These are phyloP conservation scores for Ramphastos sulfuratus DNA, from an alignment of 2,113 vertebrate genomes.

Conservation along the genomic window DNA sequence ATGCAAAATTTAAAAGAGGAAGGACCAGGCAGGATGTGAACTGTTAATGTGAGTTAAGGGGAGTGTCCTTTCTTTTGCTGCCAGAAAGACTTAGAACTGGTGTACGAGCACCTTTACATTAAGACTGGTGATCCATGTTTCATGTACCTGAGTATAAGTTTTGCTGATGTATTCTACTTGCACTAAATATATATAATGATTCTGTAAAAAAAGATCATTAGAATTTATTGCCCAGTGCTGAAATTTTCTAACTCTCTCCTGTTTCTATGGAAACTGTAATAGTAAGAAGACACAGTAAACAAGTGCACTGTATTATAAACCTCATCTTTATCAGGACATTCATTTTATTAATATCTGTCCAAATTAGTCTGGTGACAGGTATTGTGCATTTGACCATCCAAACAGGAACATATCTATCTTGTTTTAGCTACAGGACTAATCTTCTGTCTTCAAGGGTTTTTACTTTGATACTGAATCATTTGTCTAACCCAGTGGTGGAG, in stretches of 20 bases:
- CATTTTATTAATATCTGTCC: conserved; percentile 32
- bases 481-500: not conserved
- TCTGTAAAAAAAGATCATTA: conserved; percentile 27
- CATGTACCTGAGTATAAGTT: not conserved
- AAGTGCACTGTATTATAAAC: conserved; percentile 26
- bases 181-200: not conserved
- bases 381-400: not conserved
- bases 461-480: not conserved
- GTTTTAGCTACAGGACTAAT: not conserved
- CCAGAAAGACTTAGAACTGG: not conserved
- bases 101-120: not conserved
- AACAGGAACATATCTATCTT: not conserved
- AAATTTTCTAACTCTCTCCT: conserved; percentile 40
- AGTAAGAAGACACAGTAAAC: conserved; percentile 56
- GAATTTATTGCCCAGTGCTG: conserved; percentile 38
- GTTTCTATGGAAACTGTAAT: conserved; percentile 68
- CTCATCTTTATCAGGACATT: conserved; percentile 1
- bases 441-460: not conserved
- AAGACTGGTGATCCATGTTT: not conserved
- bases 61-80: not conserved
- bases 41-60: not conserved
- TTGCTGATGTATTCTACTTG: not conserved
- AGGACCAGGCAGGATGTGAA: not conserved
- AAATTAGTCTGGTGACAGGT: not conserved
- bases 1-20: not conserved